Conservation (phyloP, 2,888 invertebrate species). For the Latrodectus hesperus region DNA sequence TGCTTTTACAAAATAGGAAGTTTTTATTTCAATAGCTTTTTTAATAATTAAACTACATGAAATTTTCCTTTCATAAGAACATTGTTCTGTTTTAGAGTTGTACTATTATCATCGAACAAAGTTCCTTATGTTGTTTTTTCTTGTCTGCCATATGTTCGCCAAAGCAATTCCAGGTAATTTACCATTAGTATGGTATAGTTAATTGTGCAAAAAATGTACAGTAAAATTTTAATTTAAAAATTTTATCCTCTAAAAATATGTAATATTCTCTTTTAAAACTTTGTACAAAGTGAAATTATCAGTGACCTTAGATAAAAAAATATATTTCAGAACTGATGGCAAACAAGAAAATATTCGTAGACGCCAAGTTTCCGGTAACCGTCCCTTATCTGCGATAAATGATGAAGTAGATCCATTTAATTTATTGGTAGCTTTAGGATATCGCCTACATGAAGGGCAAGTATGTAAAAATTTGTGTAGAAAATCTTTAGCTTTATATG, state of each 20-base stretch:
- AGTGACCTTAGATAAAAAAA: neutral
- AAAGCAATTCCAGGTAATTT: constrained; percentile 75
- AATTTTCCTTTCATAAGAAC: too few relatives aligned
- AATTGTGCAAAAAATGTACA: neutral
- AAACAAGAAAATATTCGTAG: constrained; percentile 75
- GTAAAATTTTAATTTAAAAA: too few relatives aligned
- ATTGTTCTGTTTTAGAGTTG: constrained; percentile 78
- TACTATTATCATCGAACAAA: constrained; percentile 83
- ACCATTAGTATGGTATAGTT: constrained; percentile 26
- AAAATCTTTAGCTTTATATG: too few relatives aligned
- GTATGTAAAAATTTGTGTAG: constrained; percentile 8
- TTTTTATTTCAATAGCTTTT: neutral
- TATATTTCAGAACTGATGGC: constrained; percentile 14
- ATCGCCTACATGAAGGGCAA: constrained; percentile 85
- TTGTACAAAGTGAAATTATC: too few relatives aligned
- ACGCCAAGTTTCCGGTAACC: constrained; percentile 86
- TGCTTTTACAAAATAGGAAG: too few relatives aligned
- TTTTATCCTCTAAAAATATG: too few relatives aligned
- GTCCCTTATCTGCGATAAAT: constrained; percentile 87
- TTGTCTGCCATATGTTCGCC: constrained; percentile 82
- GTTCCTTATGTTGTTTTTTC: constrained; percentile 91
- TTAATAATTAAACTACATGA: neutral
- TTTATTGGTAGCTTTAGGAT: constrained; percentile 81
- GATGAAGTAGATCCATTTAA: constrained; percentile 90
- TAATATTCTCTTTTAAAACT: too few relatives aligned